These are phyloP conservation scores for Pectinophora gossypiella DNA, from an alignment of 1,140 invertebrate species.

Conservation along the genomic window DNA sequence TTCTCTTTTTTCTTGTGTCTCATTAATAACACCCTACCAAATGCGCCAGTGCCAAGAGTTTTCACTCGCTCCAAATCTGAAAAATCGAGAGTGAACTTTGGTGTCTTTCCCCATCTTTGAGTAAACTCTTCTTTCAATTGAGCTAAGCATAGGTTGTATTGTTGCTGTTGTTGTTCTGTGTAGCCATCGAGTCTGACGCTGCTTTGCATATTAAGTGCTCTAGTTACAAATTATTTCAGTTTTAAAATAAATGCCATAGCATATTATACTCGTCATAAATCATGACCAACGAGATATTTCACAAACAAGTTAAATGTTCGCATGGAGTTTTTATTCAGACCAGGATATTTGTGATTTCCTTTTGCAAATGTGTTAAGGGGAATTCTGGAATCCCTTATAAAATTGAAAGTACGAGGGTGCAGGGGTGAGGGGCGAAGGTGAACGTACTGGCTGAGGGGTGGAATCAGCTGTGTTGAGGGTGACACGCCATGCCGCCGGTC, in stretches of 20 bases:
- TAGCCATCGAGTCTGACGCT: too few relatives aligned
- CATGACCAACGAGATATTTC: too few relatives aligned
- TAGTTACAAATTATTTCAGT: too few relatives aligned
- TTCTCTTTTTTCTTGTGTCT: slow-evolving; percentile 78
- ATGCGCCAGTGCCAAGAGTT: slow-evolving; percentile 91
- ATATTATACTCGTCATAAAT: too few relatives aligned
- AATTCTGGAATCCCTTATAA: slow-evolving; percentile 29
- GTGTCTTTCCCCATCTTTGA: slow-evolving; percentile 43
- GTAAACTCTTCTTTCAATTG: slow-evolving; percentile 58
- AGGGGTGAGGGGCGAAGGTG: slow-evolving; percentile 33
- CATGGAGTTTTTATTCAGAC: too few relatives aligned
- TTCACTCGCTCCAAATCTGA: slow-evolving; percentile 51
- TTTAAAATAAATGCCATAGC: too few relatives aligned
- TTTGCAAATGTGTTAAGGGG: slow-evolving; percentile 14
- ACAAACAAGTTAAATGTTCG: too few relatives aligned
- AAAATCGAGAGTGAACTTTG: slow-evolving; percentile 33
- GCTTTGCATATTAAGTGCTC: too few relatives aligned
- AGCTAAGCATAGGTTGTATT: slow-evolving; percentile 51
- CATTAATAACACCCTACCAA: slow-evolving; percentile 91
- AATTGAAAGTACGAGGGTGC: slow-evolving; percentile 45
- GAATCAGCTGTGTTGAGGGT: slow-evolving; percentile 69
- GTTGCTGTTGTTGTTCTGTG: slow-evolving; percentile 52
- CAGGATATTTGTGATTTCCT: slow-evolving; percentile 28
- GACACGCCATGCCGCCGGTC: slow-evolving; percentile 46
- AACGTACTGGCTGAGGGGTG: slow-evolving; percentile 44